Evolutionary conservation across 2,113 vertebrate genomes (phyloP).

Genomic region (Paratilapia polleni): DNA sequence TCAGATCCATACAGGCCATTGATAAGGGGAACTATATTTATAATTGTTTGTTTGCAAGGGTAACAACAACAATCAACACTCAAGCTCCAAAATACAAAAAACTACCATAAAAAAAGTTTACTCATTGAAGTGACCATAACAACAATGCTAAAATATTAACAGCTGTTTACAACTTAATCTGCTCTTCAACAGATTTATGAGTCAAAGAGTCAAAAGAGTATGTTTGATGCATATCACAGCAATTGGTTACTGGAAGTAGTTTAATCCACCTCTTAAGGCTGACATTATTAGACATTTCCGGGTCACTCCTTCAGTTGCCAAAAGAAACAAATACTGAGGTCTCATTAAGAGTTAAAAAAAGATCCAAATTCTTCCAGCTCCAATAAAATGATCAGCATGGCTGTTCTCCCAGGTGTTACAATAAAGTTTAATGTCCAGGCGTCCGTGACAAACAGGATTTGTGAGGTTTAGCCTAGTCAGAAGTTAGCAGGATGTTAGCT

Average conservation of each 20-base stretch:
- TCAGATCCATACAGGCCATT: too few species aligned
- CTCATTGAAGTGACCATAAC: background rate
- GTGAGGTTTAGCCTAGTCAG: too few species aligned
- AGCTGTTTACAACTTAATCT: background rate
- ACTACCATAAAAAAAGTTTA: background rate
- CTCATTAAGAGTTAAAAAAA: background rate
- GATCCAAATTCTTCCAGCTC: background rate
- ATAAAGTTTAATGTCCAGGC: too few species aligned
- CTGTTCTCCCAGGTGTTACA: background rate
- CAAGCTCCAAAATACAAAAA: background rate
- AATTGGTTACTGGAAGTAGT: too few species aligned
- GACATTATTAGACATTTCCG: too few species aligned
- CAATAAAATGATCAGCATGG: too few species aligned
- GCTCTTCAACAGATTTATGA: background rate
- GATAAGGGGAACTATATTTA: background rate
- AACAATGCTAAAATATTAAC: background rate
- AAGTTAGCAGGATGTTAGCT: too few species aligned
- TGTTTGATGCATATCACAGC: too few species aligned
- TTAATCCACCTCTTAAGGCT: too few species aligned
- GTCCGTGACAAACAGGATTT: too few species aligned
- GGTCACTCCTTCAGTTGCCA: background rate
- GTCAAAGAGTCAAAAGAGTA: too few species aligned
- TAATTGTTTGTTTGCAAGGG: background rate
- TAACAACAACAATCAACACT: background rate
- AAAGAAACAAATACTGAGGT: background rate